A percentile compares a stretch with the other conserved stretches of the same genome.
These are phyloP conservation scores for Troides aeacus DNA, from an alignment of 2,888 invertebrate genomes.

Conservation along the genomic window DNA sequence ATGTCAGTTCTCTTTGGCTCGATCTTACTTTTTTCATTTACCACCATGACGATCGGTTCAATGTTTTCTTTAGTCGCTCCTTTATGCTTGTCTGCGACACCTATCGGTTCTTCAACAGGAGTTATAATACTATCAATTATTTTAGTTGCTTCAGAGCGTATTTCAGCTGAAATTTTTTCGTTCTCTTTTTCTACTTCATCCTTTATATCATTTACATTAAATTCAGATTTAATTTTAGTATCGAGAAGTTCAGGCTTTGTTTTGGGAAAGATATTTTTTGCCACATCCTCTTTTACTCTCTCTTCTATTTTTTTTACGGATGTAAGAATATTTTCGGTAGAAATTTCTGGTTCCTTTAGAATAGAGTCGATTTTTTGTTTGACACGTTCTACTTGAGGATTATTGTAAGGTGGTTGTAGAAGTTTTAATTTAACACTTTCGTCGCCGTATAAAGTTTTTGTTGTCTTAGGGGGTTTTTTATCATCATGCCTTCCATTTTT, in stretches of 20 bases:
- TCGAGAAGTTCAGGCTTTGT: conserved; percentile 53
- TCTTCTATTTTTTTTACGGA: conserved; percentile 44
- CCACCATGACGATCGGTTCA: conserved; percentile 68
- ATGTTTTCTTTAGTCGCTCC: conserved; percentile 48
- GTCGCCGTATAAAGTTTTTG: conserved; percentile 50
- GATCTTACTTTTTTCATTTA: conserved; percentile 64
- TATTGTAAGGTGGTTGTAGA: conserved; percentile 70
- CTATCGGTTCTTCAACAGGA: conserved; percentile 68
- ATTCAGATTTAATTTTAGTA: conserved; percentile 48
- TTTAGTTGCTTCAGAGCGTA: conserved; percentile 65
- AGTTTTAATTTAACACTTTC: conserved; percentile 66
- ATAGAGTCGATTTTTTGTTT: conserved; percentile 74
- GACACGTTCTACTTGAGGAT: conserved; percentile 72
- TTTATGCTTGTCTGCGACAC: conserved; percentile 43
- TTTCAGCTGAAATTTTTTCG: conserved; percentile 55
- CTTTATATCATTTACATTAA: conserved; percentile 54
- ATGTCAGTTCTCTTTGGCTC: conserved; percentile 44
- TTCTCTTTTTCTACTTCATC: conserved; percentile 54
- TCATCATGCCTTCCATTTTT: conserved; percentile 54
- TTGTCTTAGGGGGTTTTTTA: conserved; percentile 49
- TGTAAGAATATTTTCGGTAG: conserved; percentile 66
- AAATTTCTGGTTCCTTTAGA: conserved; percentile 72
- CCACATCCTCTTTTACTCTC: conserved; percentile 43
- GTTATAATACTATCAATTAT: conserved; percentile 72
- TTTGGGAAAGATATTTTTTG: conserved; percentile 53